Evolutionary conservation across 2,888 invertebrate genomes (phyloP).

Genomic region (Chrysolina haemoptera): DNA sequence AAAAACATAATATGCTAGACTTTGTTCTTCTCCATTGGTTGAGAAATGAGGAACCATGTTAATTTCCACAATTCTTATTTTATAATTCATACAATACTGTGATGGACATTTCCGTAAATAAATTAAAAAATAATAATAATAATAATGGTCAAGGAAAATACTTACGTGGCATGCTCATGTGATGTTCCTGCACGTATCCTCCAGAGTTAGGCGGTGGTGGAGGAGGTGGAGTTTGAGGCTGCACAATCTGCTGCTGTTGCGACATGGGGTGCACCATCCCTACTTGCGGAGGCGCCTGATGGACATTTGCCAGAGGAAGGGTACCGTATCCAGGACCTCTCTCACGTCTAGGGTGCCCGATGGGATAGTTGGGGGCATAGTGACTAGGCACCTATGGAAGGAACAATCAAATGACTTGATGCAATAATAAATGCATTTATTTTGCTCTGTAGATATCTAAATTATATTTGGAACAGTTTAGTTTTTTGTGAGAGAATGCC

Average conservation of each 20-base stretch:
- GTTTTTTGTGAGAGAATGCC: too few relatives aligned
- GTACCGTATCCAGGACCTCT: constrained; percentile 86
- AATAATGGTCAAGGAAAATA: constrained; percentile 57
- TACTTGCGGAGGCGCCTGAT: constrained; percentile 69
- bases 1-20: too few relatives aligned
- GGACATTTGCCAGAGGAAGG: constrained; percentile 76
- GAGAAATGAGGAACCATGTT: too few relatives aligned
- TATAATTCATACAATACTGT: too few relatives aligned
- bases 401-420: neutral
- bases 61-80: too few relatives aligned
- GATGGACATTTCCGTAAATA: too few relatives aligned
- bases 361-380: constrained; percentile 95
- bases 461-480: too few relatives aligned
- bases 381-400: constrained; percentile 84
- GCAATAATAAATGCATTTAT: too few relatives aligned
- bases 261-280: constrained; percentile 90
- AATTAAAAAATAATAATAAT: too few relatives aligned
- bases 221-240: constrained; percentile 75
- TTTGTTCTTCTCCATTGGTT: too few relatives aligned
- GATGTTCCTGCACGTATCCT: constrained; percentile 70
- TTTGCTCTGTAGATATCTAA: too few relatives aligned
- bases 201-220: constrained; percentile 77
- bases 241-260: constrained; percentile 63
- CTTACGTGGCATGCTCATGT: constrained; percentile 89
- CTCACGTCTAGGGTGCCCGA: constrained; percentile 80